A percentile compares a stretch with the other conserved stretches of the same genome.
Conservation (phyloP, 2,888 invertebrate genomes). For the Lasius platythorax region DNA sequence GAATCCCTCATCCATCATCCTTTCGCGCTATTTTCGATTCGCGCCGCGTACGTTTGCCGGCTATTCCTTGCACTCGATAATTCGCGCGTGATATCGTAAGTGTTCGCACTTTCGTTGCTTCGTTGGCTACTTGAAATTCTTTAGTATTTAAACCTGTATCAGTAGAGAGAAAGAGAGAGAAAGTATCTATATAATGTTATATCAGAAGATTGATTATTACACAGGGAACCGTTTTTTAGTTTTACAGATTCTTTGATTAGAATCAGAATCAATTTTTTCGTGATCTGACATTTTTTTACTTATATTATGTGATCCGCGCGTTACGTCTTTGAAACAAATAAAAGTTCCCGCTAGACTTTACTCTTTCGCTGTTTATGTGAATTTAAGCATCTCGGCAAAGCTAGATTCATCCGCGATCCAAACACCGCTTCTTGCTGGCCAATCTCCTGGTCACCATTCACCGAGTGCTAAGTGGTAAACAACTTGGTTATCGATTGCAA, state of each 20-base stretch:
- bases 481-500: slow-evolving; percentile 46
- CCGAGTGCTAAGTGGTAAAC: slow-evolving; percentile 31
- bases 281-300: not conserved
- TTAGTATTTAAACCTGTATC: not conserved
- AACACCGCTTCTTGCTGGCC: not conserved
- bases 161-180: not conserved
- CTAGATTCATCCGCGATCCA: not conserved
- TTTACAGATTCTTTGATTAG: not conserved
- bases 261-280: not conserved
- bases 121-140: slow-evolving; percentile 21
- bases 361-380: not conserved
- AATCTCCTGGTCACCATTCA: slow-evolving; percentile 24
- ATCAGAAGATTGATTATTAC: slow-evolving; percentile 1
- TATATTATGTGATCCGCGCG: not conserved
- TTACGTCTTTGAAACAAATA: not conserved
- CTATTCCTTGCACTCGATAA: slow-evolving; percentile 31
- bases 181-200: not conserved
- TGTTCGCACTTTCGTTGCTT: not conserved
- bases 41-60: slow-evolving; percentile 22
- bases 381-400: not conserved
- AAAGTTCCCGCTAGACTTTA: not conserved
- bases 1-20: slow-evolving; percentile 63
- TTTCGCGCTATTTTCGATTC: slow-evolving; percentile 51
- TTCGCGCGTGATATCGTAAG: slow-evolving; percentile 4
- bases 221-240: not conserved